Evolutionary conservation across 2,888 invertebrate species (phyloP).

Genomic region (Branchellion lobata): DNA sequence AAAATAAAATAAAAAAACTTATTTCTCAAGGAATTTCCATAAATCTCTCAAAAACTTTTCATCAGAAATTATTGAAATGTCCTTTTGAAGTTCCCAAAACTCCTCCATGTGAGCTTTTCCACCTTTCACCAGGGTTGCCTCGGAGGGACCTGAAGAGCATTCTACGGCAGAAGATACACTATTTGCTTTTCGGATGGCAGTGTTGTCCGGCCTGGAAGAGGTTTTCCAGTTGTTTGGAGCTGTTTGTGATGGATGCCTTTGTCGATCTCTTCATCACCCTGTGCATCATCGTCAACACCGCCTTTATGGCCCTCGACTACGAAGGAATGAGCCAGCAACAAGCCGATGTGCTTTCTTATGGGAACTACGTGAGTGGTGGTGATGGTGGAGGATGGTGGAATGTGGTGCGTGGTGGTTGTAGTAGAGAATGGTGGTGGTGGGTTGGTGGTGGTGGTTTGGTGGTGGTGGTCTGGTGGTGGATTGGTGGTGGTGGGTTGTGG

Average conservation of each 20-base stretch:
- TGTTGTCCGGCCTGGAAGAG: conserved; percentile 73
- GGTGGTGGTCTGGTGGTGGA: too few relatives aligned
- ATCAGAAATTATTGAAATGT: too few relatives aligned
- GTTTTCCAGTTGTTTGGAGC: conserved; percentile 78
- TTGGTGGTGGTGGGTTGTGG: too few relatives aligned
- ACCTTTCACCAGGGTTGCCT: conserved; percentile 18
- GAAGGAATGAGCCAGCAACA: conserved; percentile 84
- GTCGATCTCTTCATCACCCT: conserved; percentile 96
- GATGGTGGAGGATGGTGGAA: background rate
- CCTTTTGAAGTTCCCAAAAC: too few relatives aligned
- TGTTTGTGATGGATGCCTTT: conserved; percentile 95
- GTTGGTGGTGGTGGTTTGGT: too few relatives aligned
- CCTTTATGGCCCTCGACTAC: conserved; percentile 95
- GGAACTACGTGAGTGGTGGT: conserved; percentile 81
- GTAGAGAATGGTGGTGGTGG: too few relatives aligned
- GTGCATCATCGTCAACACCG: conserved; percentile 94
- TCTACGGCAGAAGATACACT: conserved; percentile 55
- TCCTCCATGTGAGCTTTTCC: too few relatives aligned
- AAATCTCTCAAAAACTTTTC: too few relatives aligned
- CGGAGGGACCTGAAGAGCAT: conserved; percentile 50
- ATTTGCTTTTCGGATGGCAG: conserved; percentile 72
- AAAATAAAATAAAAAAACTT: too few relatives aligned
- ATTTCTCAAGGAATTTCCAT: too few relatives aligned
- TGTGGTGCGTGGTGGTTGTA: too few relatives aligned
- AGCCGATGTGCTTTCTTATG: conserved; percentile 80